Evolutionary conservation across 2,888 invertebrate genomes (phyloP).

Genomic region (Mechanitis mazaeus): DNA sequence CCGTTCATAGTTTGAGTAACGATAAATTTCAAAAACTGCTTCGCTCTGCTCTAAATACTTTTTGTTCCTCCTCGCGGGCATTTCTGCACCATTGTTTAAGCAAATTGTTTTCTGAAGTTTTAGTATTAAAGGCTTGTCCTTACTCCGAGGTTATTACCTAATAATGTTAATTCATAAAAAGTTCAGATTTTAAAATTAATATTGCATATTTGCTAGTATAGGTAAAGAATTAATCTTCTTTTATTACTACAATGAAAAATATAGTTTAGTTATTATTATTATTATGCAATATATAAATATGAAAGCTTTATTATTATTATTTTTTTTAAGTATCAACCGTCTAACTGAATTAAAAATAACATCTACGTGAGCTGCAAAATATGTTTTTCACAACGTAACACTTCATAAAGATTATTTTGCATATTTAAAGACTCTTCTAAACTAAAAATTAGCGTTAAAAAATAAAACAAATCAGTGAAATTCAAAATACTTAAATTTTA

Average conservation of each 20-base stretch:
- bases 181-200: not conserved
- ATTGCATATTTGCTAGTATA: too few relatives aligned
- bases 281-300: too few relatives aligned
- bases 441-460: not conserved
- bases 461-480: constrained; percentile 13
- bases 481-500: constrained; percentile 26
- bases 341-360: too few relatives aligned
- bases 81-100: constrained; percentile 60
- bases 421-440: not conserved
- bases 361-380: too few relatives aligned
- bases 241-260: too few relatives aligned
- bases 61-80: constrained; percentile 57
- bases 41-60: constrained; percentile 56
- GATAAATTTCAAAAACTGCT: constrained; percentile 51
- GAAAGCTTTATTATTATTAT: too few relatives aligned
- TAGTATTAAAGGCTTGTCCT: constrained; percentile 54
- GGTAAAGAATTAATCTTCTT: too few relatives aligned
- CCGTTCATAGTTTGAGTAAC: constrained; percentile 13
- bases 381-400: too few relatives aligned
- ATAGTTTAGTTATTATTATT: too few relatives aligned
- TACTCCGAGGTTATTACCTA: constrained; percentile 30
- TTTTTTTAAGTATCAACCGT: too few relatives aligned
- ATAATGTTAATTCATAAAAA: constrained; percentile 11
- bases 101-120: constrained; percentile 67
- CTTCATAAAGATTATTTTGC: too few relatives aligned